A percentile compares a stretch with the other conserved stretches of the same genome.
Conservation (phyloP, 1,140 invertebrate genomes). For the Bombus superbus region DNA sequence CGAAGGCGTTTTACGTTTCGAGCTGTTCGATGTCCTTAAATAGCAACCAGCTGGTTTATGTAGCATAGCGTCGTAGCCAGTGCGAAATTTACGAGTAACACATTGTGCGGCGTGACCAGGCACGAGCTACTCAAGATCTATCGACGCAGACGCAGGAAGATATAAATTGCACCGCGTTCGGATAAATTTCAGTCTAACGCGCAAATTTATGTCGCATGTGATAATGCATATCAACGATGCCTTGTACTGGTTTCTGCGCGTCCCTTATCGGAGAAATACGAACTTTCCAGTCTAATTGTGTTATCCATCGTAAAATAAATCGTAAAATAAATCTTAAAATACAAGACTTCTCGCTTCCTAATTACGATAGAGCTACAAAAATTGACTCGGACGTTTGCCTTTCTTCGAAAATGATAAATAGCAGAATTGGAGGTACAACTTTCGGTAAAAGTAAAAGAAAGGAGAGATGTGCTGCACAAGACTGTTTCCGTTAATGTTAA, state of each 20-base stretch:
- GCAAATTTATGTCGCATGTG: not conserved
- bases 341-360: not conserved
- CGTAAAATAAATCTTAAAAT: not conserved
- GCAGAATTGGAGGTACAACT: no score
- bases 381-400: not conserved
- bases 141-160: constrained; percentile 10
- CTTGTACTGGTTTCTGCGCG: constrained; percentile 21
- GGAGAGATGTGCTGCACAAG: no score
- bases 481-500: constrained; percentile 20
- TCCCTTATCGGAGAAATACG: not conserved
- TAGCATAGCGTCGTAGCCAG: no score
- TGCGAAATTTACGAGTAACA: constrained; percentile 36
- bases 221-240: not conserved
- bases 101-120: constrained; percentile 23
- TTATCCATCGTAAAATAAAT: not conserved
- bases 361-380: not conserved
- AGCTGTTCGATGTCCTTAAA: constrained; percentile 7
- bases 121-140: constrained; percentile 20
- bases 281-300: not conserved
- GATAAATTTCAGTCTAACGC: constrained; percentile 20
- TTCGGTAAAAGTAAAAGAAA: not conserved
- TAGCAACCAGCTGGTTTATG: not conserved
- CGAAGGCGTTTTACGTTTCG: not conserved
- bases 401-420: no score
- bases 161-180: constrained; percentile 17